A percentile compares a stretch with the other conserved stretches of the same genome.
Evolutionary conservation across 2,797 vertebrate species (phyloP).

Genomic region (Luscinia luscinia): DNA sequence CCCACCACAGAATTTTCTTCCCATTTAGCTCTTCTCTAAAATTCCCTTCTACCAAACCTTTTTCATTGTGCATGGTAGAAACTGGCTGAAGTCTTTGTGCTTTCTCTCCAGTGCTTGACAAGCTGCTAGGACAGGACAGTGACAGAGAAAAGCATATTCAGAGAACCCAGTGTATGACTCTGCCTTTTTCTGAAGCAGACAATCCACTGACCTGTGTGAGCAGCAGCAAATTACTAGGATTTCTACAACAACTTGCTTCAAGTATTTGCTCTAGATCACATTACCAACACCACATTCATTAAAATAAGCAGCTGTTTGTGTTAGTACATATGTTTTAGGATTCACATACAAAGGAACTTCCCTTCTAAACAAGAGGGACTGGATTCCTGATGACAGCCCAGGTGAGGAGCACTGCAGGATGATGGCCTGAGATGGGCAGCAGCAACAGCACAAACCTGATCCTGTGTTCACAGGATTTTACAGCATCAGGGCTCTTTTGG

Average conservation of each 20-base stretch:
- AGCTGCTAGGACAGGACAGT: background rate
- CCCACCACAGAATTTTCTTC: background rate
- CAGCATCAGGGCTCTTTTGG: background rate
- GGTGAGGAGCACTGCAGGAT: background rate
- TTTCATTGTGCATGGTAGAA: background rate
- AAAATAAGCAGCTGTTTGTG: conserved; percentile 41
- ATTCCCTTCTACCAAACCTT: background rate
- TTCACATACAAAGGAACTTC: conserved; percentile 31
- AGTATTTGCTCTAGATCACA: conserved; percentile 31
- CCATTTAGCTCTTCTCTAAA: background rate
- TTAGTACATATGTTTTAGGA: conserved; percentile 2
- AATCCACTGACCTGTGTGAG: background rate
- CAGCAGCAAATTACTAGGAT: background rate
- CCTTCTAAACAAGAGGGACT: conserved; percentile 8
- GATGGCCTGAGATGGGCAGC: background rate
- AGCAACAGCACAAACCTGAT: background rate
- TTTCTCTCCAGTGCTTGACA: background rate
- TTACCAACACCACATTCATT: background rate
- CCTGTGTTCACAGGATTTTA: background rate
- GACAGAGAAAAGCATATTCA: background rate
- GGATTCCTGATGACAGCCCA: background rate
- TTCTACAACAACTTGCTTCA: background rate
- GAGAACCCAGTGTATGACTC: background rate
- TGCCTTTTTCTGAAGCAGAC: background rate
- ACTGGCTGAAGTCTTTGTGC: background rate